Evolutionary conservation across 64 coral and sea anemone species (phyloP).

Genomic region (Pachyseris speciosa): DNA sequence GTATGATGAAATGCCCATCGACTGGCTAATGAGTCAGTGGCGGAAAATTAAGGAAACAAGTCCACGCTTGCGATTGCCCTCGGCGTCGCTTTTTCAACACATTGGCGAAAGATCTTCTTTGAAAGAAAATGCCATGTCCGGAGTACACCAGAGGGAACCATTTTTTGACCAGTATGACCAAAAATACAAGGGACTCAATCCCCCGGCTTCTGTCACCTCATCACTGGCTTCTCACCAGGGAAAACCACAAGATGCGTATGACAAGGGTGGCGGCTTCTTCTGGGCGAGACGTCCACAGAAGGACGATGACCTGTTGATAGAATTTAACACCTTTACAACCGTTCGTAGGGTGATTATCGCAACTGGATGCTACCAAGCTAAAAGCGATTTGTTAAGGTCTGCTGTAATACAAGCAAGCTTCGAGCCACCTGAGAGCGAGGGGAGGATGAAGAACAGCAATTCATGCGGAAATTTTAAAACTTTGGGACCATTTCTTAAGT

Average conservation of each 20-base stretch:
- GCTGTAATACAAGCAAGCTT: constrained; percentile 8
- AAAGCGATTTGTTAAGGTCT: neutral
- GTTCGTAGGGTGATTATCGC: constrained; percentile 11
- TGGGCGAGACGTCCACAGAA: neutral
- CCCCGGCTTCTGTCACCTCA: constrained; percentile 5
- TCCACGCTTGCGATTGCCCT: neutral
- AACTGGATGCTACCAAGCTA: neutral
- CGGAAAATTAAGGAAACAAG: constrained; percentile 24
- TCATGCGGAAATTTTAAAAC: neutral
- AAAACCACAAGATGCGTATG: neutral
- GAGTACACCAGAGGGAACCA: neutral
- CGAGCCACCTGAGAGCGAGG: neutral
- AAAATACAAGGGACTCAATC: neutral
- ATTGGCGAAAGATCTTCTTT: constrained; percentile 46
- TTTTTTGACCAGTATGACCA: constrained; percentile 11
- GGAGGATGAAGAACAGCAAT: neutral
- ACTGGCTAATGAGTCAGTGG: constrained; percentile 39
- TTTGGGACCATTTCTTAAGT: neutral
- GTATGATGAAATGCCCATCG: constrained; percentile 56
- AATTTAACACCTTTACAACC: neutral
- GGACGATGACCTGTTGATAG: constrained; percentile 14
- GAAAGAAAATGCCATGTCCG: neutral
- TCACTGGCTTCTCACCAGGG: neutral
- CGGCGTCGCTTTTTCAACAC: constrained; percentile 63
- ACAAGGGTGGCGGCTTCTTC: neutral